Evolutionary conservation across 2,113 vertebrate species (phyloP).

Genomic region (Plestiodon gilberti): DNA sequence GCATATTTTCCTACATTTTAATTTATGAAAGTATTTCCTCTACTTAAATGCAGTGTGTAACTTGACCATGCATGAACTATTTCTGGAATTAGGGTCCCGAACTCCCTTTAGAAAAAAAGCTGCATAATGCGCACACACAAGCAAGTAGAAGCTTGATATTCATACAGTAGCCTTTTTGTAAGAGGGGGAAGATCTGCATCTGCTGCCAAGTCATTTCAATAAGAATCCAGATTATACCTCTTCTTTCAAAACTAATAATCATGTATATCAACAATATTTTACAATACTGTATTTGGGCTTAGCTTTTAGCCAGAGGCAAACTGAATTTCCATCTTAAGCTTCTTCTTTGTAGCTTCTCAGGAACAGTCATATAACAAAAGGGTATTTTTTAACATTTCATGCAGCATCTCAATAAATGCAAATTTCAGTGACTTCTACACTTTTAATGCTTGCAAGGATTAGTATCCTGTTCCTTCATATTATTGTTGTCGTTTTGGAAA

Average conservation of each 20-base stretch:
- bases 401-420: neutral
- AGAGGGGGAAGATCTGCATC: neutral
- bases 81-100: neutral
- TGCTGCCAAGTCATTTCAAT: neutral
- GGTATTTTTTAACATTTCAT: neutral
- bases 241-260: neutral
- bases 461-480: neutral
- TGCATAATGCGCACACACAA: neutral
- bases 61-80: neutral
- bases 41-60: neutral
- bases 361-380: neutral
- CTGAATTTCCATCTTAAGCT: neutral
- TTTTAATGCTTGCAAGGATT: neutral
- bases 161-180: neutral
- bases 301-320: neutral
- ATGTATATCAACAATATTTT: neutral
- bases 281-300: neutral
- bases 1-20: neutral
- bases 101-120: neutral
- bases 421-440: neutral
- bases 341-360: neutral
- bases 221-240: conserved; percentile 15
- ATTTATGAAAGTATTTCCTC: neutral
- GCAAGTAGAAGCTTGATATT: neutral
- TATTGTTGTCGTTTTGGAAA: too few species aligned